phyloP scores from a whole-genome alignment of 2,113 vertebrate genomes.

The Muntiacus reevesi region DNA sequence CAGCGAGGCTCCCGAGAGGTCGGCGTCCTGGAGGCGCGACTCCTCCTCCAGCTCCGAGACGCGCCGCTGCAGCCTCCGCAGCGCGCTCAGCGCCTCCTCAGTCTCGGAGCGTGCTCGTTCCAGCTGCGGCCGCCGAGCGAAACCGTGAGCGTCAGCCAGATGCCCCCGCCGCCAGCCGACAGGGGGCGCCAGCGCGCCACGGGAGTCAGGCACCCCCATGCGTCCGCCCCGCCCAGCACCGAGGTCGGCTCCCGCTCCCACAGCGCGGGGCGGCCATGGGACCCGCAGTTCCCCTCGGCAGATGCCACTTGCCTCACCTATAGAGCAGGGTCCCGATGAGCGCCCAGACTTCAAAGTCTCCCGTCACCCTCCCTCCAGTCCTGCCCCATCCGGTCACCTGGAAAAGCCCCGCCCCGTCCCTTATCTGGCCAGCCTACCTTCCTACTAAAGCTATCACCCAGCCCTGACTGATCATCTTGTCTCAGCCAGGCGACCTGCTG shows the following conservation, averaged over 20 bases:
- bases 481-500: background rate
- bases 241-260: background rate
- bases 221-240: background rate
- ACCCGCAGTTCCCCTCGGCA: background rate
- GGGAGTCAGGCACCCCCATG: background rate
- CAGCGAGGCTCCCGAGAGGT: conserved; percentile 55
- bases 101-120: conserved; percentile 62
- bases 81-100: conserved; percentile 39
- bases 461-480: background rate
- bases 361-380: background rate
- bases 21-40: conserved; percentile 62
- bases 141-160: accelerated
- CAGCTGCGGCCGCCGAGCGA: conserved; percentile 36
- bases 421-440: background rate
- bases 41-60: conserved; percentile 75
- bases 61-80: conserved; percentile 61
- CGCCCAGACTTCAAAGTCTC: background rate
- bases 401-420: background rate
- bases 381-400: background rate
- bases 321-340: background rate
- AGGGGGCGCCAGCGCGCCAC: background rate
- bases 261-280: background rate
- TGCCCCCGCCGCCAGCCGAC: background rate
- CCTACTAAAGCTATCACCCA: background rate
- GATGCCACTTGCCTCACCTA: background rate